These are phyloP conservation scores for Torymus tubicola DNA, from an alignment of 2,888 invertebrate species.

Conservation along the genomic window DNA sequence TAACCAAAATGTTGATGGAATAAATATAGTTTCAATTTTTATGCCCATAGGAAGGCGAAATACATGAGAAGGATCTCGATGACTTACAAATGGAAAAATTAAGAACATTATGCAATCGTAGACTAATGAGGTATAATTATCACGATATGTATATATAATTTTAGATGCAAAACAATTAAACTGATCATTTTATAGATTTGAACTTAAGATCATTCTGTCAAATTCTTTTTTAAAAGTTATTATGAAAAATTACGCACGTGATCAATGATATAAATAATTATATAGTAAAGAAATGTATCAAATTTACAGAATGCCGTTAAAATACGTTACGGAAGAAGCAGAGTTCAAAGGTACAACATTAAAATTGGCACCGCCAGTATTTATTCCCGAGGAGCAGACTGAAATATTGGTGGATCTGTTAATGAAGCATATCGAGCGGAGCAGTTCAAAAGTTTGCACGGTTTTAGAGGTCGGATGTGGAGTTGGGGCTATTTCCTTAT, in stretches of 20 bases:
- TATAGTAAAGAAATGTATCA: too few relatives aligned
- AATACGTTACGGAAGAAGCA: conserved; percentile 84
- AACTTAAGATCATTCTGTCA: conserved; percentile 76
- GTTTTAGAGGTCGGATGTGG: conserved; percentile 83
- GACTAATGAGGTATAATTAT: conserved; percentile 30
- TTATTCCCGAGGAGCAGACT: conserved; percentile 85
- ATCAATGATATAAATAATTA: background rate
- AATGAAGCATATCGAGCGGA: conserved; percentile 68
- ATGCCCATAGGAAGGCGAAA: background rate
- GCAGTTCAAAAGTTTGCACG: conserved; percentile 60
- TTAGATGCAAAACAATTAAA: background rate
- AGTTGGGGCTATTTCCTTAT: conserved; percentile 81
- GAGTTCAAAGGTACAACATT: conserved; percentile 76
- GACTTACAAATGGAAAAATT: conserved; percentile 32
- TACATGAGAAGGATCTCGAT: conserved; percentile 2
- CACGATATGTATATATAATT: background rate
- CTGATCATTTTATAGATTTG: conserved; percentile 60
- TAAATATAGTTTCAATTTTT: too few relatives aligned
- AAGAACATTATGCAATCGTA: conserved; percentile 22
- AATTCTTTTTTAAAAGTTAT: too few relatives aligned
- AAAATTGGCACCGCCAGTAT: conserved; percentile 81
- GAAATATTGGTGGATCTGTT: conserved; percentile 81
- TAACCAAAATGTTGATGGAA: too few relatives aligned
- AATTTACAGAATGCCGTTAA: conserved; percentile 81
- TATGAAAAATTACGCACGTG: too few relatives aligned